A percentile compares a stretch with the other conserved stretches of the same genome.
These are phyloP conservation scores for Frankliniella fusca DNA, from an alignment of 2,888 invertebrate species.

Conservation along the genomic window DNA sequence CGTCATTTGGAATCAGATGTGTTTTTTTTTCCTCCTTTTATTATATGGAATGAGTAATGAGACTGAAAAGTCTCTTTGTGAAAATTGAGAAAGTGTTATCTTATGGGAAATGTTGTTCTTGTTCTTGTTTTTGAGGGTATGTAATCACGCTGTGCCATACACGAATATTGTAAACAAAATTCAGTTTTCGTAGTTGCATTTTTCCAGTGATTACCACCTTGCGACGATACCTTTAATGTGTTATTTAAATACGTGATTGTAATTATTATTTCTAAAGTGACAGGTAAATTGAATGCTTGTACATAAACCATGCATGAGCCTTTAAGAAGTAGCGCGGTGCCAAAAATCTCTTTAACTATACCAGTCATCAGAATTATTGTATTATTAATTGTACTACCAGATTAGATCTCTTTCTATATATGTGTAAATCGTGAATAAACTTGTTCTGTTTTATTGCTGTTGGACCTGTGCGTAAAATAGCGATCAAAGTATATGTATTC, in stretches of 20 bases:
- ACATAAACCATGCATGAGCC: slow-evolving; percentile 1
- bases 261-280: background rate
- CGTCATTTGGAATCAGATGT: too few species aligned
- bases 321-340: background rate
- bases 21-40: too few species aligned
- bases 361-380: slow-evolving; percentile 9
- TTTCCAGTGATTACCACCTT: too few species aligned
- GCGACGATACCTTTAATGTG: background rate
- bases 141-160: background rate
- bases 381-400: background rate
- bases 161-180: too few species aligned
- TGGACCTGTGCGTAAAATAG: background rate
- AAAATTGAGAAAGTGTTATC: background rate
- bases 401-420: slow-evolving; percentile 1
- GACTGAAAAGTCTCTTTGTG: background rate
- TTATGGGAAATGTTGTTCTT: background rate
- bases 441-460: slow-evolving; percentile 16
- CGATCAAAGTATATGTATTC: slow-evolving; percentile 13
- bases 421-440: background rate
- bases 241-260: background rate
- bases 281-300: background rate
- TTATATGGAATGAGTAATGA: too few species aligned
- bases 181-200: background rate
- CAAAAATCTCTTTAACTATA: background rate
- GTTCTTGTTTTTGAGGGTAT: background rate